Evolutionary conservation across 2,113 vertebrate genomes (phyloP).

Genomic region (Passer domesticus): DNA sequence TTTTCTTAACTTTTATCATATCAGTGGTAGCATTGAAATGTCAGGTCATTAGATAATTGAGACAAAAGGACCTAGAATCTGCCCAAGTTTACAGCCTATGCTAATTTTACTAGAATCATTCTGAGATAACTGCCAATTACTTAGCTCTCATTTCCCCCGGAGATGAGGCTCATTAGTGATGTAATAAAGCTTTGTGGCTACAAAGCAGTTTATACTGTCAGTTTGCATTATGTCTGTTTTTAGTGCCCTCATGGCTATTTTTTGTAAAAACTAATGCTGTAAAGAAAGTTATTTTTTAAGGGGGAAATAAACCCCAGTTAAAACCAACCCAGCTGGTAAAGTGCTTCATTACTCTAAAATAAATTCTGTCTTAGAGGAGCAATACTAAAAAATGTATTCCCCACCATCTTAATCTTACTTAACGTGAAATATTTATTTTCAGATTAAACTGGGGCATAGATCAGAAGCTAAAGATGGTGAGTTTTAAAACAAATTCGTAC

Average conservation of each 20-base stretch:
- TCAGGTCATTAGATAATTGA: not conserved
- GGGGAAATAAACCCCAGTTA: fast-evolving
- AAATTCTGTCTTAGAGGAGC: not conserved
- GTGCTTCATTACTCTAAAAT: not conserved
- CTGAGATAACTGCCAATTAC: not conserved
- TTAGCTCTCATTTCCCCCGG: not conserved
- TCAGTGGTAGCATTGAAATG: not conserved
- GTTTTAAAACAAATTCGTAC: conserved; percentile 4
- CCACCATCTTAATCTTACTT: not conserved
- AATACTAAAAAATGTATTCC: not conserved
- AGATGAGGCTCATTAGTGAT: not conserved
- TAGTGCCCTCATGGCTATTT: not conserved
- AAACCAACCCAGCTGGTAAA: not conserved
- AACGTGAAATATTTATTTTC: not conserved
- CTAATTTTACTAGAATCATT: not conserved
- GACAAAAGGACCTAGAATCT: not conserved
- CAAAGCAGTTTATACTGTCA: not conserved
- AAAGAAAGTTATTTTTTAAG: not conserved
- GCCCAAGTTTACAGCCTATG: not conserved
- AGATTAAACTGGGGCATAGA: conserved; percentile 98
- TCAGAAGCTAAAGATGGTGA: conserved; percentile 98
- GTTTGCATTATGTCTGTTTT: not conserved
- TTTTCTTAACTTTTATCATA: not conserved
- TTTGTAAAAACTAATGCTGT: not conserved
- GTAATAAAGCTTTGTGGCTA: not conserved